A percentile compares a stretch with the other conserved stretches of the same genome.
phyloP scores from a whole-genome alignment of 2,113 vertebrate species.

The Chaetorhynchus papuensis region DNA sequence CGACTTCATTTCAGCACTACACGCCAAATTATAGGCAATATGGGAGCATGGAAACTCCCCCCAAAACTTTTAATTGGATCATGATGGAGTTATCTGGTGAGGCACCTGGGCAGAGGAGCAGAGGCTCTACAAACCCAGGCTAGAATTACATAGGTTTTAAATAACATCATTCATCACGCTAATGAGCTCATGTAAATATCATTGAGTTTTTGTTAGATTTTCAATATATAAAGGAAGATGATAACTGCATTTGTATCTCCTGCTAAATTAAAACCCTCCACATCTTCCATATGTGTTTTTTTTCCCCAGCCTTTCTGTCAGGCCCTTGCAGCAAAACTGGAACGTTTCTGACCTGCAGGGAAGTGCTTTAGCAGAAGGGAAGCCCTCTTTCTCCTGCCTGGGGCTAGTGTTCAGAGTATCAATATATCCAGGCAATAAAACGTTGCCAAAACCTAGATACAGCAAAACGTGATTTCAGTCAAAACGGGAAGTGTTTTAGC shows the following conservation, averaged over 20 bases:
- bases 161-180: background rate
- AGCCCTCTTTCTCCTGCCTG: background rate
- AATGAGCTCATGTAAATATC: background rate
- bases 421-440: background rate
- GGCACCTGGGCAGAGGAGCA: background rate
- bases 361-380: background rate
- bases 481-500: fast-evolving
- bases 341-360: background rate
- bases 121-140: background rate
- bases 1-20: background rate
- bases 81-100: background rate
- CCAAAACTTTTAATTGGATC: background rate
- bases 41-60: background rate
- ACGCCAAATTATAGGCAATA: fast-evolving
- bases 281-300: background rate
- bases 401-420: background rate
- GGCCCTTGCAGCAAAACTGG: background rate
- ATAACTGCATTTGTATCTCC: background rate
- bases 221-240: background rate
- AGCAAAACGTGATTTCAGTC: background rate
- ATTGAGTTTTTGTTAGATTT: background rate
- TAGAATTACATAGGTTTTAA: background rate
- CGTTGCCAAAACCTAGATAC: background rate
- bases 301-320: background rate
- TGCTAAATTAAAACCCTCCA: background rate